Evolutionary conservation across 1,140 invertebrate genomes (phyloP), one percentile per base, ranked within the genome.

Genomic region (Drosophila sechellia): DNA sequence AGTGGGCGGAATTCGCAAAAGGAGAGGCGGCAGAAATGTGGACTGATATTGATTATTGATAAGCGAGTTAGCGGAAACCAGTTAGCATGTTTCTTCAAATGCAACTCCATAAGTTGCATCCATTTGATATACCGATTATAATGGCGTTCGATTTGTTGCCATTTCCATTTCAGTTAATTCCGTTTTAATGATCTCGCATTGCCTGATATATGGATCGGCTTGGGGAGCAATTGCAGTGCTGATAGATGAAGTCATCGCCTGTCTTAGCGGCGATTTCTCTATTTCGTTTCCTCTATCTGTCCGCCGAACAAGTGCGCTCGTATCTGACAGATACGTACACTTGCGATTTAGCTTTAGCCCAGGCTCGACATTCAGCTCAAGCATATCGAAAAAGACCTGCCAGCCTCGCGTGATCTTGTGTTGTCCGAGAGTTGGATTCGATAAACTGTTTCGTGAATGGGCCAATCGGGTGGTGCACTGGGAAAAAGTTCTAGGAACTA

Each of bases 131-230:
- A 42, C 53, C 64, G 37, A 65, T 65, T 39, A 65, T 65, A 68
- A 45, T 65, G 64, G 27, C 64, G 63, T 48, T 64, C 59, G 64
- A 27, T 39, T 20, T 35, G 53, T 37, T 40, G 22, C 20, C 40
- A 58, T 68, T 81, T 56, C 60, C 77, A 77, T 72, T 55, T 70
- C 63, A 77, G 80, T 81, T 81, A 40, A 77, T 74, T 63, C 65
- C 50, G 57, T 56, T 64, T 46, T 57, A 61, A 73, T 70, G 63
- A 63, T 55, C 35, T 64, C n/a, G 37, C 31, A 27, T 37, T 42
- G 54, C 37, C 39, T 40, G 55, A 77, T 65, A 57, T 54, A 74
- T 74, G 48, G 58, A 64, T 74, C 49, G 45, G 13, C 40, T 42
- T 25, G 50, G n/a, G 13, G 27, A 34, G 39, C 65, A 45, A 22